Percentiles rank a stretch among this genome's conserved stretches.
These are phyloP conservation scores for Numenius phaeopus DNA, from an alignment of 2,797 vertebrate genomes.

Conservation along the genomic window DNA sequence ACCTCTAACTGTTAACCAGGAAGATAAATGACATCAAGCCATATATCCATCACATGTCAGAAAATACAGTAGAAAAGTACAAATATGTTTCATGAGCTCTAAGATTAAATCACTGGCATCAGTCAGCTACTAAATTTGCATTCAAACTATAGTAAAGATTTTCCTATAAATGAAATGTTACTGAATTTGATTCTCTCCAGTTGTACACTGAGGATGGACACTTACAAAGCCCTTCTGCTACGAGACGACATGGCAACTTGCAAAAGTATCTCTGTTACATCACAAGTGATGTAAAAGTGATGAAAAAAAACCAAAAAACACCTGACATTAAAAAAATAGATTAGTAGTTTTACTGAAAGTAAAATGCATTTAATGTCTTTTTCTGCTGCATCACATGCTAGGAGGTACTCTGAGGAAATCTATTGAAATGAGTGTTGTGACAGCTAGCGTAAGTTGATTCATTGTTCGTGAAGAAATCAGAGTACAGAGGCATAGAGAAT, in stretches of 20 bases:
- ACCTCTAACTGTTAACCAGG: not conserved
- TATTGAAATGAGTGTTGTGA: constrained; percentile 17
- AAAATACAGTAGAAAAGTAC: not conserved
- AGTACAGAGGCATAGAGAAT: constrained; percentile 43
- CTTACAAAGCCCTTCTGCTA: not conserved
- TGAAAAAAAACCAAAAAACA: not conserved
- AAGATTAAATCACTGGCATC: not conserved
- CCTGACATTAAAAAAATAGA: not conserved
- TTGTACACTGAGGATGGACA: not conserved
- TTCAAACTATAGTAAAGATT: not conserved
- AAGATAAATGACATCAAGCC: not conserved
- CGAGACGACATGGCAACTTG: not conserved
- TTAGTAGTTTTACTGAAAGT: not conserved
- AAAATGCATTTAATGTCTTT: not conserved
- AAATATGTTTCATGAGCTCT: not conserved
- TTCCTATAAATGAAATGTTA: not conserved
- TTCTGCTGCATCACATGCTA: not conserved
- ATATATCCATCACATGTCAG: not conserved
- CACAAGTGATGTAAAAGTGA: not conserved
- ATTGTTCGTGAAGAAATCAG: not conserved
- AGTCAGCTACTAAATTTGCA: not conserved
- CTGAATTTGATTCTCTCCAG: not conserved
- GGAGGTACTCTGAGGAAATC: constrained; percentile 42
- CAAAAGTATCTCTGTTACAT: not conserved
- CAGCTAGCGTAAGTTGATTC: constrained; percentile 30